These are phyloP conservation scores for Stenolophus ochropezus DNA, from an alignment of 2,888 invertebrate genomes.

Conservation along the genomic window DNA sequence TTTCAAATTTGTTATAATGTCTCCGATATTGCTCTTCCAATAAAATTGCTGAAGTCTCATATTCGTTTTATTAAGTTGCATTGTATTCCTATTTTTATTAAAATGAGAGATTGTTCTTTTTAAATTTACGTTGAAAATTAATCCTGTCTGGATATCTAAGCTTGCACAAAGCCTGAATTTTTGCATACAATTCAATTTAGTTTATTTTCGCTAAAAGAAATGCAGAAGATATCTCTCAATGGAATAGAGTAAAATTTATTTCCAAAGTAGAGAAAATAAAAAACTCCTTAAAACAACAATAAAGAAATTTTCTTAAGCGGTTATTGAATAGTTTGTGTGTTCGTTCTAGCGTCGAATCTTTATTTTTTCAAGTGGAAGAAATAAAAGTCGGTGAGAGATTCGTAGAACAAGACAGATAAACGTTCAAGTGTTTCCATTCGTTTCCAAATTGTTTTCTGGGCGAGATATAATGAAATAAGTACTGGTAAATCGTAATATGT, in stretches of 20 bases:
- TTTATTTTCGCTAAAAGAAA: background rate
- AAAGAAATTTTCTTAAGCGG: conserved; percentile 32
- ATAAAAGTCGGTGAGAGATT: conserved; percentile 22
- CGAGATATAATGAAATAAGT: background rate
- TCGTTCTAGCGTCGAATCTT: background rate
- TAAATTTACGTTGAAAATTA: too few relatives aligned
- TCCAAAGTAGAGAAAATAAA: background rate
- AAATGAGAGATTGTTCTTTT: too few relatives aligned
- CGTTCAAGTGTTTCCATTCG: conserved; percentile 13
- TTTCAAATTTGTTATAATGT: too few relatives aligned
- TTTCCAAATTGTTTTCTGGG: conserved; percentile 31
- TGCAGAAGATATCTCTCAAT: background rate
- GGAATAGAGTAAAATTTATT: background rate
- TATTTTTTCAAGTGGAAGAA: conserved; percentile 34
- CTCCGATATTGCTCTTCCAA: too few relatives aligned
- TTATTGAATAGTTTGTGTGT: background rate
- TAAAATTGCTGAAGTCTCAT: too few relatives aligned
- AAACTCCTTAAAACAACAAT: background rate
- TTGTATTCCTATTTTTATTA: too few relatives aligned
- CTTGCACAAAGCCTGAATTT: background rate
- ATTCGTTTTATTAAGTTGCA: too few relatives aligned
- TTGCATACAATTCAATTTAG: background rate
- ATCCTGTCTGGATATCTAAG: background rate
- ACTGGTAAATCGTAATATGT: background rate
- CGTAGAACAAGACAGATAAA: conserved; percentile 8